Conservation (phyloP, 2,888 invertebrate species). For the Amphimallon solstitiale region DNA sequence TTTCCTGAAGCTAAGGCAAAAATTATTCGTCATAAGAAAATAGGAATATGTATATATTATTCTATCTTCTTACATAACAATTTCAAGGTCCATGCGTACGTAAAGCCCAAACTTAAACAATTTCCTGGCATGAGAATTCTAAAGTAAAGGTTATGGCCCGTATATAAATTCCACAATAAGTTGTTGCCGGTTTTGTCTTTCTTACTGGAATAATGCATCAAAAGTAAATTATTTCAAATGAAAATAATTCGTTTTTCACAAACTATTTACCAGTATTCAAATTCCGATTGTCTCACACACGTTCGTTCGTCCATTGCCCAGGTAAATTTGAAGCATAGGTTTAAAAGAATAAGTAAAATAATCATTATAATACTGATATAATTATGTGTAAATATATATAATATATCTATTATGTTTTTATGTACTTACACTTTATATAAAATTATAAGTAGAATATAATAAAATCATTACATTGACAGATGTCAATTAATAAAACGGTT, state of each 20-base stretch:
- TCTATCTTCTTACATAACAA: conserved; percentile 10
- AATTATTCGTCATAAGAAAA: not conserved
- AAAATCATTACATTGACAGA: too few species aligned
- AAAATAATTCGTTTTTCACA: not conserved
- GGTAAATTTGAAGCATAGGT: not conserved
- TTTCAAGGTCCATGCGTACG: conserved; percentile 13
- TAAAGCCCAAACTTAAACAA: conserved; percentile 7
- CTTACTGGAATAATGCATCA: conserved; percentile 4
- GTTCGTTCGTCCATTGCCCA: conserved; percentile 4
- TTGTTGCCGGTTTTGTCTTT: conserved; percentile 7
- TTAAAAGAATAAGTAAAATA: too few species aligned
- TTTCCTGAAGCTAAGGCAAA: conserved; percentile 10
- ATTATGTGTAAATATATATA: too few species aligned
- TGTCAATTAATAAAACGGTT: too few species aligned
- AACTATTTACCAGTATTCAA: conserved; percentile 6
- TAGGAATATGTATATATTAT: not conserved
- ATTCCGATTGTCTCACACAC: not conserved
- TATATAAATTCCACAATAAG: conserved; percentile 22
- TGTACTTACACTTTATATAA: too few species aligned
- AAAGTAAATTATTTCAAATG: not conserved
- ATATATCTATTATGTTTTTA: too few species aligned
- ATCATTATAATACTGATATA: too few species aligned
- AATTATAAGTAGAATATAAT: too few species aligned
- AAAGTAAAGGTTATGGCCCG: conserved; percentile 12
- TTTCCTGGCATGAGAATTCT: conserved; percentile 1